Evolutionary conservation across 64 coral and sea anemone genomes (phyloP).

Genomic region (Stylophora pistillata): DNA sequence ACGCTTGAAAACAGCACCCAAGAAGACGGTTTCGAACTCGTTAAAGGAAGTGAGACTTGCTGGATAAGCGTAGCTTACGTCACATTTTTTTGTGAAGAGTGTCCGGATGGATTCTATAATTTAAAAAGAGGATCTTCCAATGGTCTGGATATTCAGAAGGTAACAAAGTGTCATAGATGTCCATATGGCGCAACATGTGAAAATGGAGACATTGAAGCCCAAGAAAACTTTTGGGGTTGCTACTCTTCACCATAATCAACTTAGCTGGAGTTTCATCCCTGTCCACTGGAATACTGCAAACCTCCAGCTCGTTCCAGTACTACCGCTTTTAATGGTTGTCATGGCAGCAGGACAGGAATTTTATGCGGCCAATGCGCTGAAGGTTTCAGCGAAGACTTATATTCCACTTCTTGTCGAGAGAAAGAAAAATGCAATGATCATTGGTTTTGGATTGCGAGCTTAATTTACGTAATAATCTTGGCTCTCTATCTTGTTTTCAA

Average conservation of each 20-base stretch:
- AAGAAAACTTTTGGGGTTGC: conserved; percentile 65
- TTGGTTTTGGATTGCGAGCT: conserved; percentile 66
- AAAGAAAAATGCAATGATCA: conserved; percentile 53
- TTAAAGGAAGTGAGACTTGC: neutral
- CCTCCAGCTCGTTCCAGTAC: neutral
- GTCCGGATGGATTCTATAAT: conserved; percentile 26
- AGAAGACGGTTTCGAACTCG: neutral
- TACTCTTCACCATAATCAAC: neutral
- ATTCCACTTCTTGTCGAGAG: conserved; percentile 67
- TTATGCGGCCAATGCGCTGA: conserved; percentile 54
- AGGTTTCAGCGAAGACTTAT: conserved; percentile 46
- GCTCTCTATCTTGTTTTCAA: conserved; percentile 13
- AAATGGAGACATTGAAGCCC: conserved; percentile 21
- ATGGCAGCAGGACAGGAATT: conserved; percentile 37
- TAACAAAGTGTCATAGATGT: conserved; percentile 42
- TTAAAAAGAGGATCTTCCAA: conserved; percentile 12
- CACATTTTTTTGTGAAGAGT: conserved; percentile 31
- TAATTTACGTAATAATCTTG: conserved; percentile 37
- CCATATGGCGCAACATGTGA: conserved; percentile 61
- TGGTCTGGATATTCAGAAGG: neutral
- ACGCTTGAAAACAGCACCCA: neutral
- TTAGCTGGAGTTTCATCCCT: conserved; percentile 34
- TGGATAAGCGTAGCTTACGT: conserved; percentile 17
- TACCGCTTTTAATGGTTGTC: conserved; percentile 32
- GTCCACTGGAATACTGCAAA: conserved; percentile 55